Evolutionary conservation across 2,888 invertebrate species (phyloP), one percentile per base, ranked within the genome.

Genomic region (Drosophila affinis): DNA sequence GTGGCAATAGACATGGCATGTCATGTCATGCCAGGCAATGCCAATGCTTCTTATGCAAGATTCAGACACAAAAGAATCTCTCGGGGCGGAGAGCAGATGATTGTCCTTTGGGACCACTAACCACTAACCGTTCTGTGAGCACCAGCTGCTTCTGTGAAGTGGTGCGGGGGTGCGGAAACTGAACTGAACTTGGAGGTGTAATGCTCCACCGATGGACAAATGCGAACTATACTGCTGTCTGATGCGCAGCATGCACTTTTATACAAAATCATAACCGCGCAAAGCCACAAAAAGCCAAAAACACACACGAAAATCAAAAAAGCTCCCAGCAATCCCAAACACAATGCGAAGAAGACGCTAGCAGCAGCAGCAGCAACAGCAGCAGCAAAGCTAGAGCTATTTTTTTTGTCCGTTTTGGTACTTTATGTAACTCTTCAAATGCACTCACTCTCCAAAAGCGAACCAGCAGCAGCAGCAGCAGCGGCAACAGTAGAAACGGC

Each of bases 171-270:
- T 60, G 64, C 70, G 70, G 55, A 49, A 64, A 47, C 64, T 52
- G 56, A 63, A 60, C 72, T 57, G 39, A 39, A 39, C 39, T 69
- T 67, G 61, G 63, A 68, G 82, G 67, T 78, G 72, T 51, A 76
- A 76, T 81, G 87, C 78, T 87, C 75, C 62, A 75, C 88, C 89
- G 90, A 81, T 81, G 81, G 89, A 81, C 86, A 82, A 90, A 89
- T 91, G 85, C 87, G 88, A 90, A 91, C 91, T 91, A 90, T 85
- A 81, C 90, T 87, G 82, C 46, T 77, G 76, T 63, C 67, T 81
- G 81, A 77, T 79, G 78, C 76, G 83, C 73, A 51, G 74, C 90
- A 81, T 88, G 87, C 90, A 89, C 79, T 91, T 91, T 91, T 91
- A 91, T 91, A 91, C 80, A 77, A 72, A 54, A 75, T 69, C 73